Conservation (phyloP, 2,797 vertebrate species). For the Selene dorsalis region DNA sequence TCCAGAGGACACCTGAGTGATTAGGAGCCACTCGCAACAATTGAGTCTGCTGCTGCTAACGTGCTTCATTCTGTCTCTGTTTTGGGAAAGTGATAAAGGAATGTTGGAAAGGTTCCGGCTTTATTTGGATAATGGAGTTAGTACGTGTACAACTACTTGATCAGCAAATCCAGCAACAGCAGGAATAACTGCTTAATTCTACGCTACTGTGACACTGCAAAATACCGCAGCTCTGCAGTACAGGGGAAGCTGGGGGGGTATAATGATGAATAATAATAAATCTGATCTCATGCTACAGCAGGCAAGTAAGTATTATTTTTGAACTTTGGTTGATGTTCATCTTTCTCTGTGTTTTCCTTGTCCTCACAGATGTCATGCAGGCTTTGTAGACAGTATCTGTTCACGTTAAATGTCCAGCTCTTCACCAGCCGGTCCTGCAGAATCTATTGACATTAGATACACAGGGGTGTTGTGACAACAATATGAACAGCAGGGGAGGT, state of each 20-base stretch:
- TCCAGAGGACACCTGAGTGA: not conserved
- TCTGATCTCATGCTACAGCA: not conserved
- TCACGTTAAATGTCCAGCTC: not conserved
- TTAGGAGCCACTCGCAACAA: not conserved
- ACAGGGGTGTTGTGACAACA: constrained; percentile 69
- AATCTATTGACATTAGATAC: constrained; percentile 70
- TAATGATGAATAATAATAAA: not conserved
- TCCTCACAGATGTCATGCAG: not conserved
- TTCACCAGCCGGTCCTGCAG: not conserved
- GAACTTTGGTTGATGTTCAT: not conserved
- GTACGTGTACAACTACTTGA: not conserved
- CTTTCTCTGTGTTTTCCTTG: not conserved
- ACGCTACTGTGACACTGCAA: not conserved
- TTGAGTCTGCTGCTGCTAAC: not conserved
- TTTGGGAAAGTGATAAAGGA: not conserved
- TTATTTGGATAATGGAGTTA: not conserved
- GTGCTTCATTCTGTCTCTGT: not conserved
- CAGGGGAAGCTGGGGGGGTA: not conserved
- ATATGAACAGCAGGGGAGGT: constrained; percentile 14
- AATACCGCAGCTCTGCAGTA: not conserved
- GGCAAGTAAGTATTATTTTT: not conserved
- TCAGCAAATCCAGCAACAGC: not conserved
- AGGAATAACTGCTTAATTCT: not conserved
- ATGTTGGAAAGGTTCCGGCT: not conserved
- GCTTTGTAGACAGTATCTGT: not conserved